Conservation (phyloP, 2,797 vertebrate species). For the Neopelma chrysocephalum region DNA sequence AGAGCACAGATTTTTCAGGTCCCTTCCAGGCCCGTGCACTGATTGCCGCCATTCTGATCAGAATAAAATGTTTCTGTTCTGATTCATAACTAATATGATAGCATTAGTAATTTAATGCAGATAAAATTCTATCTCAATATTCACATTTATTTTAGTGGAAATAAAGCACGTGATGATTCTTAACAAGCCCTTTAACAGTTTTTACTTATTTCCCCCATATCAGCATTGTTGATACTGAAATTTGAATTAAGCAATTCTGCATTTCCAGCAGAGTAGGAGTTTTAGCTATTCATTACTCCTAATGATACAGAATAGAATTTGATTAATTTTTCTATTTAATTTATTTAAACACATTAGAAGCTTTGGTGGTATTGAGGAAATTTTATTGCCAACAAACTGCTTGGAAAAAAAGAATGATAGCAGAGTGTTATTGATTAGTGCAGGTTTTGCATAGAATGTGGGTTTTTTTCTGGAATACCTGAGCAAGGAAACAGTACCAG, state of each 20-base stretch:
- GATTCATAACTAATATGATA: background rate
- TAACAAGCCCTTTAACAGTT: background rate
- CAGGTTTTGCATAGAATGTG: background rate
- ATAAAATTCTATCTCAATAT: background rate
- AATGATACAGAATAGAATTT: conserved; percentile 45
- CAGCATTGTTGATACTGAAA: conserved; percentile 20
- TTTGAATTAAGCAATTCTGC: conserved; percentile 35
- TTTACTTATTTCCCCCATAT: conserved; percentile 3
- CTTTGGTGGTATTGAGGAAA: background rate
- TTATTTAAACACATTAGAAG: conserved; percentile 53
- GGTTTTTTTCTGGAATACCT: background rate
- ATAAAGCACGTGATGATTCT: background rate
- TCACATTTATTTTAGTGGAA: background rate
- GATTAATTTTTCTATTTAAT: conserved; percentile 65
- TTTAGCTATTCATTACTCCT: conserved; percentile 60
- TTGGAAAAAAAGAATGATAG: background rate
- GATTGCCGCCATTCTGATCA: background rate
- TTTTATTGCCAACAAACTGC: conserved; percentile 15
- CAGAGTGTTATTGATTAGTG: background rate
- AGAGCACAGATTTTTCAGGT: background rate
- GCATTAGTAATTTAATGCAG: background rate
- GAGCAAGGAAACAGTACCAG: background rate
- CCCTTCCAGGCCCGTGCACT: background rate
- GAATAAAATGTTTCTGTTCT: background rate
- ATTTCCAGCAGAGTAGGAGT: conserved; percentile 39